phyloP scores from a whole-genome alignment of 2,113 vertebrate species.

The Struthio camelus region DNA sequence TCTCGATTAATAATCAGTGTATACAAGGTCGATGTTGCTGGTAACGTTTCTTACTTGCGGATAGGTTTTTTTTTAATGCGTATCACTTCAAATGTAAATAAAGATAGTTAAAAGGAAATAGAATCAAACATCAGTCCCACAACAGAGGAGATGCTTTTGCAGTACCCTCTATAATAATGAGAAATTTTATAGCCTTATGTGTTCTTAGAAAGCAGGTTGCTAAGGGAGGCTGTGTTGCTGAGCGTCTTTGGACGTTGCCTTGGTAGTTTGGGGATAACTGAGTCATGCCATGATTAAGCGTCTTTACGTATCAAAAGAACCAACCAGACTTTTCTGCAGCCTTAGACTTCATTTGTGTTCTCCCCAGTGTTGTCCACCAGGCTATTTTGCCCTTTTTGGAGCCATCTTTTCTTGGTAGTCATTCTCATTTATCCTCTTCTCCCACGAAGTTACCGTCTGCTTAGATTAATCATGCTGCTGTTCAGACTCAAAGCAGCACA shows the following conservation, averaged over 20 bases:
- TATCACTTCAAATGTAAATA: background rate
- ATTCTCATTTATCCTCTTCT: background rate
- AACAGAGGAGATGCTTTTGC: background rate
- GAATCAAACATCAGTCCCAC: background rate
- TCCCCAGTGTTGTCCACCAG: background rate
- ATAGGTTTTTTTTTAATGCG: accelerated
- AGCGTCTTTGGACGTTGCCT: background rate
- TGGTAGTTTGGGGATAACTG: background rate
- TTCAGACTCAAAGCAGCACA: background rate
- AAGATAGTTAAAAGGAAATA: background rate
- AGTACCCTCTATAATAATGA: background rate
- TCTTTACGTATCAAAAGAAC: background rate
- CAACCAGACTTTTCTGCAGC: background rate
- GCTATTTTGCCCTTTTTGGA: background rate
- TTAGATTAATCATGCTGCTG: background rate
- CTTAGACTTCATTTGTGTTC: background rate
- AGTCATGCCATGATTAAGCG: too few species aligned
- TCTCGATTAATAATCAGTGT: background rate
- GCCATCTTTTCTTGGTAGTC: background rate
- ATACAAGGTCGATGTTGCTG: background rate
- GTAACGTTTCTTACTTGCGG: background rate
- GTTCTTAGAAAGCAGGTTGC: background rate
- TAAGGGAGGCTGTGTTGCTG: background rate
- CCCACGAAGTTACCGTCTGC: background rate
- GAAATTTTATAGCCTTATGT: background rate